Conservation (phyloP, 2,888 invertebrate species). For the Macaria notata region DNA sequence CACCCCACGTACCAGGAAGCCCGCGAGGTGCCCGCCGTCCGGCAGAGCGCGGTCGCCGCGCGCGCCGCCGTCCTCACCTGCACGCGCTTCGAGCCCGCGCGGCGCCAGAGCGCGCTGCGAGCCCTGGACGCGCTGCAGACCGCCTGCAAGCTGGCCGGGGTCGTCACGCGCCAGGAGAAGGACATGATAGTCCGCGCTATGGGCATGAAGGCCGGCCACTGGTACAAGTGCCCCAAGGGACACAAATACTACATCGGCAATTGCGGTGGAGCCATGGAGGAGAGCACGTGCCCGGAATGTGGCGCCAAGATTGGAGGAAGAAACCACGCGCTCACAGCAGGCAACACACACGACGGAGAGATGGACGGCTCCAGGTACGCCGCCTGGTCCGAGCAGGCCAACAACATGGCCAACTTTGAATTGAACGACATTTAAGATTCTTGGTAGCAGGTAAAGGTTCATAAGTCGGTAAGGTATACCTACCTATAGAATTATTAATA, state of each 20-base stretch:
- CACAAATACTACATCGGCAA: slow-evolving; percentile 85
- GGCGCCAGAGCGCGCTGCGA: slow-evolving; percentile 32
- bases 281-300: slow-evolving; percentile 81
- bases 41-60: slow-evolving; percentile 22
- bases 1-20: slow-evolving; percentile 30
- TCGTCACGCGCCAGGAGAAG: slow-evolving; percentile 63
- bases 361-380: slow-evolving; percentile 77
- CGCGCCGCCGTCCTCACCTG: slow-evolving; percentile 29
- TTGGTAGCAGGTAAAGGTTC: too few relatives aligned
- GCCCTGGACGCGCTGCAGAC: slow-evolving; percentile 46
- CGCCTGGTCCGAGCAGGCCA: slow-evolving; percentile 74
- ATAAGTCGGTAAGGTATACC: too few relatives aligned
- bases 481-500: too few relatives aligned
- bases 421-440: slow-evolving; percentile 14
- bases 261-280: slow-evolving; percentile 85
- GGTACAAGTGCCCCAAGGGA: slow-evolving; percentile 88
- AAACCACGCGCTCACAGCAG: slow-evolving; percentile 66
- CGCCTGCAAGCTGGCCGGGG: slow-evolving; percentile 43
- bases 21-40: slow-evolving; percentile 33
- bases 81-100: slow-evolving; percentile 19
- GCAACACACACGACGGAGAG: slow-evolving; percentile 75
- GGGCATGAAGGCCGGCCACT: slow-evolving; percentile 79
- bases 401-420: slow-evolving; percentile 62
- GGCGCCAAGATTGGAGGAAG: slow-evolving; percentile 78
- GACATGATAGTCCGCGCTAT: slow-evolving; percentile 67